Conservation (phyloP, 2,888 invertebrate genomes). For the Icerya purchasi region DNA sequence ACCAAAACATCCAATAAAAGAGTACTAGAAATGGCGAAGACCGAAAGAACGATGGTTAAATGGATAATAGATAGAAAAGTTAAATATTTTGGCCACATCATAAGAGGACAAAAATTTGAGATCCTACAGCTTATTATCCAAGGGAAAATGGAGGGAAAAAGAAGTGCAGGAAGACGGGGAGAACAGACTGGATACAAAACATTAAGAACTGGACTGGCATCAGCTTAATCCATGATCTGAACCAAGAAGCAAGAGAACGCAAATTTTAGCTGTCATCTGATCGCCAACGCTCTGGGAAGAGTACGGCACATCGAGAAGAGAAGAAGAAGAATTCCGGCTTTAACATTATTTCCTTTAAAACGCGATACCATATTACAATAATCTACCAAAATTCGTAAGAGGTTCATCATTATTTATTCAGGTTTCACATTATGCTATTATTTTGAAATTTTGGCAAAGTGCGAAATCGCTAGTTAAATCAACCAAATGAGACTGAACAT, state of each 20-base stretch:
- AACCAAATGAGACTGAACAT: no score
- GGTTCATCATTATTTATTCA: no score
- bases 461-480: no score
- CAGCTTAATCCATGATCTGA: background rate
- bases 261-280: background rate
- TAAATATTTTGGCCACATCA: background rate
- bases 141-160: background rate
- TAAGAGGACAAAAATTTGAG: background rate
- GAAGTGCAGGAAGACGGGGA: no score
- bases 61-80: background rate
- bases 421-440: no score
- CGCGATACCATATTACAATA: no score
- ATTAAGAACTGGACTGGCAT: background rate
- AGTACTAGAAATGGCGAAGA: background rate
- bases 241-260: background rate
- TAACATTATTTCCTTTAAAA: no score
- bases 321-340: no score
- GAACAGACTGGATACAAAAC: background rate
- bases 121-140: no score
- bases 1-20: background rate
- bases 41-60: background rate
- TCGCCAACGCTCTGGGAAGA: background rate
- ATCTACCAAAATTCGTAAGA: no score
- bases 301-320: no score
- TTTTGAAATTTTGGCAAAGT: no score